Conservation (phyloP, 2,113 vertebrate genomes). For the Dipodomys merriami region DNA sequence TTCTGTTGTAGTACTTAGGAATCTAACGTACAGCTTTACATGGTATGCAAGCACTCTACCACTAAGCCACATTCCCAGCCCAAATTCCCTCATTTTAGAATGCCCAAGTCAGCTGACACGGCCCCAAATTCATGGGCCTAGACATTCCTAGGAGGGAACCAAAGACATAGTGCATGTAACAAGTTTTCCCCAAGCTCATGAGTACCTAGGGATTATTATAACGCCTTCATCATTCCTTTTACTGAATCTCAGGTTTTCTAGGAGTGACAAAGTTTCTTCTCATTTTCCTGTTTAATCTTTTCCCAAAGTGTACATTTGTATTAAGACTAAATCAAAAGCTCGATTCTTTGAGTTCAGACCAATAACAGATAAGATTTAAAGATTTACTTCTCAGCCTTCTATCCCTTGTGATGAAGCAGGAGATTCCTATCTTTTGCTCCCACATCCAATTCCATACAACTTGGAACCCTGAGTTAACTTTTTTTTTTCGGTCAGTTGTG, state of each 20-base stretch:
- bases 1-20: too few relatives aligned
- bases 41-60: too few relatives aligned
- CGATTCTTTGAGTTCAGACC: neutral
- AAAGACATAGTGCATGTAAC: neutral
- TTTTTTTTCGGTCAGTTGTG: too few relatives aligned
- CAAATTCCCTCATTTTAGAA: neutral
- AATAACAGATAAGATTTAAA: neutral
- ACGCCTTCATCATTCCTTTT: neutral
- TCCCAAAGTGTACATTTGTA: neutral
- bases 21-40: too few relatives aligned
- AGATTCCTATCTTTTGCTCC: neutral
- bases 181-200: neutral
- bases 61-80: too few relatives aligned
- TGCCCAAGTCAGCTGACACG: neutral
- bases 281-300: neutral
- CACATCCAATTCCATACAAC: neutral
- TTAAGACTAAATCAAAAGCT: constrained; percentile 10
- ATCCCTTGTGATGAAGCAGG: neutral
- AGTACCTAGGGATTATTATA: neutral
- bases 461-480: neutral
- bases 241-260: neutral
- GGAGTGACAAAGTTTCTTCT: neutral
- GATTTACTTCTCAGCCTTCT: neutral
- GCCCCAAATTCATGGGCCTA: neutral
- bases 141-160: neutral